Evolutionary conservation across 2,797 vertebrate genomes (phyloP).

Genomic region (Borostomias antarcticus): DNA sequence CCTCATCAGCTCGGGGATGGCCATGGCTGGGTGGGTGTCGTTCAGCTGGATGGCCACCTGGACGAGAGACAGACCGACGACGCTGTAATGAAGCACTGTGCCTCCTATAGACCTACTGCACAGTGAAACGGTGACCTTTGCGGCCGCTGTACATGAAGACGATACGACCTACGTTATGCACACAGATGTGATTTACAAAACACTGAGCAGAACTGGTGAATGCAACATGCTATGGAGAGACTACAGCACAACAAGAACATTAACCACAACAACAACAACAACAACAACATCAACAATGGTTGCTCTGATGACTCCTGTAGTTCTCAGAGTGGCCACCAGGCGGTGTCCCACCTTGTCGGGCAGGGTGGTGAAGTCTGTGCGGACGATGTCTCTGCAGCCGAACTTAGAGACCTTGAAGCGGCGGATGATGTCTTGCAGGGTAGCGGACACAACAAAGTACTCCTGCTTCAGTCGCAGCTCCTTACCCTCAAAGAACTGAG

Average conservation of each 20-base stretch:
- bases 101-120: no score
- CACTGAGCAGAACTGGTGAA: neutral
- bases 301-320: neutral
- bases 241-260: no score
- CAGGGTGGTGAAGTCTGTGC: conserved; percentile 89
- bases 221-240: no score
- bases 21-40: conserved; percentile 95
- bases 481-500: conserved; percentile 97
- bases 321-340: neutral
- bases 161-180: no score
- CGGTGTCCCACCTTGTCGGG: conserved; percentile 86
- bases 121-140: no score
- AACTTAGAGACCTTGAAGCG: conserved; percentile 98
- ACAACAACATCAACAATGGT: no score
- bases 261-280: no score
- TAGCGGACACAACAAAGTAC: conserved; percentile 97
- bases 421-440: conserved; percentile 95
- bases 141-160: no score
- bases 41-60: conserved; percentile 98
- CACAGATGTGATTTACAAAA: no score
- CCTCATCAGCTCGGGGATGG: conserved; percentile 96
- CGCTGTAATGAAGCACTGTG: no score
- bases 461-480: conserved; percentile 97
- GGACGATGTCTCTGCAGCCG: conserved; percentile 90
- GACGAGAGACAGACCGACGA: conserved; percentile 22